Percentiles rank a stretch among this genome's conserved stretches.
Evolutionary conservation across 2,888 invertebrate species (phyloP).

Genomic region (Biston betularia): DNA sequence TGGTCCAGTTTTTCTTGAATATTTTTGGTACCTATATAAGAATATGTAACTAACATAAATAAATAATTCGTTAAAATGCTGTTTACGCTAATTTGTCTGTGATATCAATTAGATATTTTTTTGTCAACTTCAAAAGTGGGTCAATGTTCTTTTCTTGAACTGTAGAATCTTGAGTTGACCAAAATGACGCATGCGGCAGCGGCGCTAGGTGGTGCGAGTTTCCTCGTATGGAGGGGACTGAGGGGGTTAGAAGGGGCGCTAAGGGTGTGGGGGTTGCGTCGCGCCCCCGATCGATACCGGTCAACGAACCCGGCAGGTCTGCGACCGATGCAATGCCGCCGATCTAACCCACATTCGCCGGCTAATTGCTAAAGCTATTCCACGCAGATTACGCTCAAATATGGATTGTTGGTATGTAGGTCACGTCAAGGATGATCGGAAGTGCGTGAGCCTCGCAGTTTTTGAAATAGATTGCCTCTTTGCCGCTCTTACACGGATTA

Average conservation of each 20-base stretch:
- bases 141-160: constrained; percentile 46
- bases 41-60: no score
- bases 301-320: constrained; percentile 79
- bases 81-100: constrained; percentile 10
- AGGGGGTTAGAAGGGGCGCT: constrained; percentile 51
- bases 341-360: constrained; percentile 76
- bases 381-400: constrained; percentile 70
- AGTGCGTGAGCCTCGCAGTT: constrained; percentile 30
- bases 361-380: constrained; percentile 66
- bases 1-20: no score
- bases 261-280: constrained; percentile 69
- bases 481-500: constrained; percentile 16
- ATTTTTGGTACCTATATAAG: no score
- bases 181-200: constrained; percentile 82
- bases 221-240: constrained; percentile 63
- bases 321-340: constrained; percentile 78
- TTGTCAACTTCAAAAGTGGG: constrained; percentile 36
- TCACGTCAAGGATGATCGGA: constrained; percentile 51
- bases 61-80: no score
- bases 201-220: constrained; percentile 58
- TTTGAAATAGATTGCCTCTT: constrained; percentile 30
- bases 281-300: constrained; percentile 83
- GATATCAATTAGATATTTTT: neutral
- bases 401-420: constrained; percentile 68
- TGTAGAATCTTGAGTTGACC: constrained; percentile 55